phyloP scores from a whole-genome alignment of 2,113 vertebrate species.

The Camelus bactrianus region DNA sequence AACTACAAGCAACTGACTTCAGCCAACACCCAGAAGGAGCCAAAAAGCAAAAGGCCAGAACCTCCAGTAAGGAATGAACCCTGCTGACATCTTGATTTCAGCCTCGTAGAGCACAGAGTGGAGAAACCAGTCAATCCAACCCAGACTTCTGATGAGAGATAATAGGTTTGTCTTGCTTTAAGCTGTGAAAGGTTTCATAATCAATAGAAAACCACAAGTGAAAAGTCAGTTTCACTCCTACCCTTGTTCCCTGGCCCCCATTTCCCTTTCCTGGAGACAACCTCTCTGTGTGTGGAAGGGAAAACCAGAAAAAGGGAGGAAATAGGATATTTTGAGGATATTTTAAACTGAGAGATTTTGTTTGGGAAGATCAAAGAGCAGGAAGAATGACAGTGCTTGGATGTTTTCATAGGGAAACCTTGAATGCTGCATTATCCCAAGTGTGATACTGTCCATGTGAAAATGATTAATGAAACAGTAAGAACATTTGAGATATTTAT shows the following conservation, averaged over 20 bases:
- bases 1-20: background rate
- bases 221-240: background rate
- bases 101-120: background rate
- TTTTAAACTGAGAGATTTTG: constrained; percentile 41
- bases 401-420: constrained; percentile 1
- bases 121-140: background rate
- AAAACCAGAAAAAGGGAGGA: background rate
- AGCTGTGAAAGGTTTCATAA: background rate
- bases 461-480: background rate
- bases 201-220: background rate
- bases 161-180: background rate
- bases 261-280: background rate
- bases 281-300: background rate
- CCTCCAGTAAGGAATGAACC: background rate
- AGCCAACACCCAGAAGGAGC: background rate
- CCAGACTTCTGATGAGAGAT: background rate
- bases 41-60: background rate
- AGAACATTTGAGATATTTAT: background rate
- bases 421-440: background rate
- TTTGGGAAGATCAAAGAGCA: background rate
- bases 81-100: background rate
- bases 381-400: background rate
- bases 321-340: background rate
- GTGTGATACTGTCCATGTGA: background rate
- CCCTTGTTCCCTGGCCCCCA: background rate